Base-by-base conservation (phyloP, 2,888 invertebrate species). In the Arrhopalites spinosus region DNA sequence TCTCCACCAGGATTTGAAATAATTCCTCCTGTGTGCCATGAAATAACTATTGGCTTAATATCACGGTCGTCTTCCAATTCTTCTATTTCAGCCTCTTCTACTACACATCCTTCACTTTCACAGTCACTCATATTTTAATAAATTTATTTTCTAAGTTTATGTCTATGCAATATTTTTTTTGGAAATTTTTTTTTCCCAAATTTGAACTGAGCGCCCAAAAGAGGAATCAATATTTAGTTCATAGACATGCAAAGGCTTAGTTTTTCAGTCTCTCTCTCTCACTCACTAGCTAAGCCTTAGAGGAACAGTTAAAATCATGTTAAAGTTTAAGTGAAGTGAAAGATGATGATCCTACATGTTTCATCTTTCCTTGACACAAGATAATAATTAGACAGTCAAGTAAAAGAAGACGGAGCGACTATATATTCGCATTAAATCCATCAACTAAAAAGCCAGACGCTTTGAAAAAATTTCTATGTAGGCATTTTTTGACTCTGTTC, bases 1-100 rank as follows among this genome's bases (percentile, higher is more conserved):
- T 75, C 72, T n/a, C n/a, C n/a, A n/a, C n/a, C n/a, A 36, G 68
- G 69, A 75, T 72, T 75, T 43, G 64, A 47, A 27, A 69, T 78
- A 56, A 75, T 70, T 63, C 68, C 30, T 63, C 73, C 77, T 20
- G 77, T 71, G 25, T 70, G 45, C 80, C 80, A 79, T 45, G 76
- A 70, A 23, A 79, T 72, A 50, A 80, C 72, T 50, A 78, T 78
- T 2, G 80, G 80, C 56, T 80, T 80, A 29, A 79, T 74, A 56
- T 80, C 80, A 25, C 74, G 17, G 17, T 76, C 73, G n/a, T 64
- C 72, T 56, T 75, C 78, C 7, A 45, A 47, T 50, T 75, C 75
- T 30, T 75, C 75, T 23, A 53, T 53, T 25, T 69, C 75, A 11
- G 63, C 61, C 25, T 67, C 67, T n/a, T 74, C 74, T 43, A 61